Evolutionary conservation across 2,113 vertebrate species (phyloP), one percentile per base, ranked within the genome.

Genomic region (Todiramphus saurophagus): DNA sequence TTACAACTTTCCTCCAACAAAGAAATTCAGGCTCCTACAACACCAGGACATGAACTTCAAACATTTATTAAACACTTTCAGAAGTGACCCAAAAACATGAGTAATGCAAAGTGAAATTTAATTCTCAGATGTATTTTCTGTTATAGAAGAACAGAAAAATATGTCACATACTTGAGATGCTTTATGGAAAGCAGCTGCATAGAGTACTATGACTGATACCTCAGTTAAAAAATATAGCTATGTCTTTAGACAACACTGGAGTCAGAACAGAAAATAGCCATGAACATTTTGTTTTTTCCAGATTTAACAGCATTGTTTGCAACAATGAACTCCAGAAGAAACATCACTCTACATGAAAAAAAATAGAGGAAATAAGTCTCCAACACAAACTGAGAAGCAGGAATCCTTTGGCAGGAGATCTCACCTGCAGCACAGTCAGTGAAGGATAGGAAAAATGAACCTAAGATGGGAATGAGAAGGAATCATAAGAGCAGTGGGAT

Each of bases 221-320:
- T 44, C n/a, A 41, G 11, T 1, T 35, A 2, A 41, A 23, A 28
- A 13, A 41, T 0, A 30, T 2, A 5, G 3, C 3, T 56, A 23
- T n/a, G 7, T 51, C 19, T 39, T 88, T 33, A 83, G 35, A 56
- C 10, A 64, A 48, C 4, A n/a, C 21, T 3, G 2, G 9, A 77
- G 21, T 6, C 60, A 93, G 55, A 83, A 79, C 2, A 44, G 12
- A 51, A 33, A 83, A 50, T 1, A 83, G 21, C 4, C 9, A 56
- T 25, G 62, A 93, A 23, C 3, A 25, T 63, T 84, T 67, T 30
- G 6, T 41, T 89, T 56, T n/a, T 8, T 28, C 11, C 8, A 69
- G 25, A 62, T 62, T 73, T 77, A 83, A 87, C 27, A 82, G 14
- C 33, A 68, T 10, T 48, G 10, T 30, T 77, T 59, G 33, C 27